Conservation (phyloP, 2,113 vertebrate species). For the Meleagris gallopavo region DNA sequence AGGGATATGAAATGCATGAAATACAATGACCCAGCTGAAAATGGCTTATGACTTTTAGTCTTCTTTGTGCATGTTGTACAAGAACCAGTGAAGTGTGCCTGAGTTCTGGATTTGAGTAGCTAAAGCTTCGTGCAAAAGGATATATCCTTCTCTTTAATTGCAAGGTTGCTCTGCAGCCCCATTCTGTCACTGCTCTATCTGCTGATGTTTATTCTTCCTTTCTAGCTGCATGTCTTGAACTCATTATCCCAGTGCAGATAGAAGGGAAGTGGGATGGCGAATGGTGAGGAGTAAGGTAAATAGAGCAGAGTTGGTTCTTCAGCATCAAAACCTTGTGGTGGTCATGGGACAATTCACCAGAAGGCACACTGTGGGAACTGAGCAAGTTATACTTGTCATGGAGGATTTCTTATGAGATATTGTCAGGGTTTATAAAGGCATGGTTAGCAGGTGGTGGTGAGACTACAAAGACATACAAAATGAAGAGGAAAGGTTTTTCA, state of each 20-base stretch:
- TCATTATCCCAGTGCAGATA: background rate
- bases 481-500: background rate
- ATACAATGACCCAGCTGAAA: background rate
- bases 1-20: background rate
- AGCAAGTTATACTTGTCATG: background rate
- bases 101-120: background rate
- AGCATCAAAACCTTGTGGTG: background rate
- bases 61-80: background rate
- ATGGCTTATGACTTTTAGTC: background rate
- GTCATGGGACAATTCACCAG: accelerated
- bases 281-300: background rate
- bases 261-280: background rate
- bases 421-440: background rate
- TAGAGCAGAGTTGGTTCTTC: background rate
- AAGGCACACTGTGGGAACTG: background rate
- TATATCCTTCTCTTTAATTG: background rate
- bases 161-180: background rate
- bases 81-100: background rate
- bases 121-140: background rate
- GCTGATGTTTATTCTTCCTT: background rate
- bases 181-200: background rate
- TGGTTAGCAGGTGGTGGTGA: background rate
- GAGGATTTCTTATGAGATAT: background rate
- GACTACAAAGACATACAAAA: background rate
- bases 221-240: background rate